Evolutionary conservation across 2,888 invertebrate genomes (phyloP), one percentile per base, ranked within the genome.

Genomic region (Colostygia pectinataria): DNA sequence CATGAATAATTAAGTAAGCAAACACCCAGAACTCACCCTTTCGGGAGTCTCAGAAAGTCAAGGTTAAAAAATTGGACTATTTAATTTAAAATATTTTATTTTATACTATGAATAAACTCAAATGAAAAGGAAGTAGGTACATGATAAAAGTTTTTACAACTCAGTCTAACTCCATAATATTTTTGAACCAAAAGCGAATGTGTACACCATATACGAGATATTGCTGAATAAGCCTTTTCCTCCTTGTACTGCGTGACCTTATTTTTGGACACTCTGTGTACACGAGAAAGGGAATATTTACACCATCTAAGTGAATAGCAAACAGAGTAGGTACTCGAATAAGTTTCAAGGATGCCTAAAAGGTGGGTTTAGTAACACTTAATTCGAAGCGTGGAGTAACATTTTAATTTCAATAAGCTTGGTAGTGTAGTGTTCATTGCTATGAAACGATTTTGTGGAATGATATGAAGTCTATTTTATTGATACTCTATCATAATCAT

Each of bases 1-100:
- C 61, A 46, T 64, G 53, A 65, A 68, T 67, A 59, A 66, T 66
- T 50, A 57, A 65, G 53, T 57, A 53, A 23, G 10, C 39, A 54
- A 53, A 58, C 41, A 38, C 52, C 44, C 32, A 40, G 40, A 53
- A 46, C 38, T 43, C 40, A 45, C 48, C 45, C 44, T 44, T 39
- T 37, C 12, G 33, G 29, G 31, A 31, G 47, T 38, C 15, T 27
- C 25, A 18, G 37, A 13, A 12, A 9, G 7, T 14, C 24, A 31
- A 40, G 31, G 40, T 31, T 4, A 4, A 40, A 31, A 40, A 23
- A 31, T 14, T 14, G 24, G 14, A 36, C 20, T 15, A 15, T 14
- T 12, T 2, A n/a, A 13, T 2, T 36, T 13, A 4, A 29, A n/a
- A n/a, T n/a, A 14, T n/a, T 14, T 12, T 13, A 12, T 12, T 12